phyloP scores from a whole-genome alignment of 2,113 vertebrate genomes.

The Balaeniceps rex region DNA sequence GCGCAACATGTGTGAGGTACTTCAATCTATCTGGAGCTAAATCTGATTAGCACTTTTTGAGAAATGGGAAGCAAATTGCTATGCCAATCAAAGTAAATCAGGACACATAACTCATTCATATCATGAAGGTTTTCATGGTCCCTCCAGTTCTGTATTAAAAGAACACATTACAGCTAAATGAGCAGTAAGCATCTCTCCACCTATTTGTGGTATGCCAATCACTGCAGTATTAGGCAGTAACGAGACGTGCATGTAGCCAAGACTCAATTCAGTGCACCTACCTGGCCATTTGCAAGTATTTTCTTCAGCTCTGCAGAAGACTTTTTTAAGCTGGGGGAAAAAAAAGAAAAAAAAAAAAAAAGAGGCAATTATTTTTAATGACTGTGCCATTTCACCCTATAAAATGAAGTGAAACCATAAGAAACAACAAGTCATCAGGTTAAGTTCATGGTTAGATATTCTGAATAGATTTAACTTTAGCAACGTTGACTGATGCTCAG shows the following conservation, averaged over 20 bases:
- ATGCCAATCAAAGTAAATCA: constrained; percentile 72
- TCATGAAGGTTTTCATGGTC: background rate
- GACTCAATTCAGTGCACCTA: constrained; percentile 54
- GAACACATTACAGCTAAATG: background rate
- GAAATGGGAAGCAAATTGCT: constrained; percentile 67
- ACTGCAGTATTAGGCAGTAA: background rate
- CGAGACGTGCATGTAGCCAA: background rate
- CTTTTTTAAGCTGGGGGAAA: constrained; percentile 85
- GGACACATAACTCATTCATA: constrained; percentile 51
- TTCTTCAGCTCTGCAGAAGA: constrained; percentile 97
- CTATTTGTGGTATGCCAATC: background rate
- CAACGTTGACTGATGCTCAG: background rate
- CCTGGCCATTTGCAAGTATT: constrained; percentile 95
- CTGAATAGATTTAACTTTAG: background rate
- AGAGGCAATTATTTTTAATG: background rate
- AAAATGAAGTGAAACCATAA: background rate
- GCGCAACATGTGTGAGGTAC: constrained; percentile 25
- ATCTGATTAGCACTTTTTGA: constrained; percentile 65
- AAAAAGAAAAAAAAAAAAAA: background rate
- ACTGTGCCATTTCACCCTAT: background rate
- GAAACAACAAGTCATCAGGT: background rate
- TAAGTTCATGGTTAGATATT: background rate
- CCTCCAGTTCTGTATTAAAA: constrained; percentile 16
- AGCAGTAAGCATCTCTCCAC: background rate
- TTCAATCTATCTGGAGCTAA: constrained; percentile 60